Base-by-base conservation (phyloP, 1,140 invertebrate genomes). In the Melitaea cinxia region DNA sequence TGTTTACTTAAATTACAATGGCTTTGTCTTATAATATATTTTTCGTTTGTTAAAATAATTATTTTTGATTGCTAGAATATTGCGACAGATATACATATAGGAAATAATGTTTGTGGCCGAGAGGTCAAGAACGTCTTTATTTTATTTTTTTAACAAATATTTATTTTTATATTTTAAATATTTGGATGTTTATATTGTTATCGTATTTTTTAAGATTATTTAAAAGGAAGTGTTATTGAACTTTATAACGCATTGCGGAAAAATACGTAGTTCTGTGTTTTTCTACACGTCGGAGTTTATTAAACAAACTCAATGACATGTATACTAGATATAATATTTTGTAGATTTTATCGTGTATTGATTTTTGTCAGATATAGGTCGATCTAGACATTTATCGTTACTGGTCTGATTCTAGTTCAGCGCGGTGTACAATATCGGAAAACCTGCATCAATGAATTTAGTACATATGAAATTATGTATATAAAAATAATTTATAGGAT, bases 81-180 rank as follows among this genome's bases (percentile, higher is more conserved):
- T 45, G 39, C 39, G 39, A 45, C 39, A 45, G 39, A 45, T 45
- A n/a, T 45, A 21, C 19, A 9, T 45, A 9, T 5, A 45, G 39
- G 39, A 45, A 45, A 17, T 45, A 45, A 7, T 19, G 10, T 19
- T 2, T 45, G 17, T 45, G 39, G 17, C 15, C 39, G 17, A 45
- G 39, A 45, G 39, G 39, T 45, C 39, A 45, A 45, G 39, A 45
- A 5, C 15, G 15, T 17, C 39, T 45, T 45, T 45, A 45, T 45
- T 17, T 19, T 45, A 19, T 45, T 45, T 19, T 45, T 45, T 19
- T 45, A 33, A 33, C 3, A 6, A 33, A 6, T 33, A 10, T 33
- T 2, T 33, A 9, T 33, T 33, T 33, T 1, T 33, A 9, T 7
- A 33, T 7, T 6, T 33, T 4, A 4, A 33, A 7, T 33, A 33